phyloP scores from a whole-genome alignment of 2,888 invertebrate genomes.

The Epirrhoe alternata region DNA sequence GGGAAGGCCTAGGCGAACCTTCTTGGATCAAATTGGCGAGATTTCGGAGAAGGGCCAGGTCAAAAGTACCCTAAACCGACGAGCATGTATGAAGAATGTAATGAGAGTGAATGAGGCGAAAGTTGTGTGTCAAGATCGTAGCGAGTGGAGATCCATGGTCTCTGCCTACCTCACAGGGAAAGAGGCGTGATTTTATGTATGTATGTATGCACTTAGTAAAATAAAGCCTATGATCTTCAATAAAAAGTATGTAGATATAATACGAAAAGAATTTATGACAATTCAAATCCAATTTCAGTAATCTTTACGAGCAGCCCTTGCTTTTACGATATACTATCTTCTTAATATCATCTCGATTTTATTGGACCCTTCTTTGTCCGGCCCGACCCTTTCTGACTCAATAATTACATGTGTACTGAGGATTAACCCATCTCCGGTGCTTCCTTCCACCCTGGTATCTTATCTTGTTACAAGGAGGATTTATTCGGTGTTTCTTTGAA shows the following conservation, averaged over 20 bases:
- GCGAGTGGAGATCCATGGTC: too few species aligned
- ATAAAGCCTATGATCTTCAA: not conserved
- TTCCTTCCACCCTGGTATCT: slow-evolving; percentile 2
- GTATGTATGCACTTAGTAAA: too few species aligned
- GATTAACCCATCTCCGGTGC: slow-evolving; percentile 33
- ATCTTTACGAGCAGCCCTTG: slow-evolving; percentile 13
- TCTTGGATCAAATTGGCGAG: too few species aligned
- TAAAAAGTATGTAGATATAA: slow-evolving; percentile 4
- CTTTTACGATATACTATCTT: slow-evolving; percentile 20
- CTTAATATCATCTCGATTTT: slow-evolving; percentile 19
- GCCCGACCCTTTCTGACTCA: slow-evolving; percentile 39
- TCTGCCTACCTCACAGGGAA: too few species aligned
- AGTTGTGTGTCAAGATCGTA: too few species aligned
- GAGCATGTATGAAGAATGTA: too few species aligned
- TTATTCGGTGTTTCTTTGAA: not conserved
- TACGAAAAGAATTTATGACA: slow-evolving; percentile 2
- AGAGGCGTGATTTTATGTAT: too few species aligned
- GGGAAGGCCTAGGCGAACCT: too few species aligned
- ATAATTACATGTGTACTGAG: slow-evolving; percentile 44
- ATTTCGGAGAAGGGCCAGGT: too few species aligned
- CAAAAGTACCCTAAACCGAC: too few species aligned
- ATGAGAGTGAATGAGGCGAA: too few species aligned
- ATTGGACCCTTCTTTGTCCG: slow-evolving; percentile 35
- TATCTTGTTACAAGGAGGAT: not conserved
- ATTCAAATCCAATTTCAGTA: slow-evolving; percentile 26